Evolutionary conservation across 2,888 invertebrate species (phyloP).

Genomic region (Cataglyphis rosenhaueri): DNA sequence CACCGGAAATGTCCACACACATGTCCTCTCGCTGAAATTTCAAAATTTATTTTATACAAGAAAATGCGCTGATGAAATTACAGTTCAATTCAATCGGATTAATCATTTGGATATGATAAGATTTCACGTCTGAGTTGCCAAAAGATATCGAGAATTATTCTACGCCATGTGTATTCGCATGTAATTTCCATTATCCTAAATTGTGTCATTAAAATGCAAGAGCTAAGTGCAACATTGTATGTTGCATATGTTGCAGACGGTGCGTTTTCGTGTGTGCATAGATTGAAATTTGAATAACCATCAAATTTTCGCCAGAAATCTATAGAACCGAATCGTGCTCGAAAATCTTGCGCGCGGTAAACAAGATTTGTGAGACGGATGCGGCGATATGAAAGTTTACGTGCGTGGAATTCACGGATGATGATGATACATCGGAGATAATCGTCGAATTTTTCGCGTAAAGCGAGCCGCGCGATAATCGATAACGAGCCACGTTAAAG

Average conservation of each 20-base stretch:
- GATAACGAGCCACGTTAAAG: slow-evolving; percentile 8
- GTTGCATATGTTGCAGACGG: no score
- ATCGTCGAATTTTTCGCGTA: not conserved
- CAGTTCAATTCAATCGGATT: slow-evolving; percentile 11
- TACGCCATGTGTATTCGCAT: not conserved
- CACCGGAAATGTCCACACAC: not conserved
- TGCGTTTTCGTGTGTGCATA: not conserved
- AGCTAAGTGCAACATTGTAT: not conserved
- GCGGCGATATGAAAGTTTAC: slow-evolving; percentile 6
- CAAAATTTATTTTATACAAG: slow-evolving; percentile 32
- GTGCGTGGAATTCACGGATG: slow-evolving; percentile 17
- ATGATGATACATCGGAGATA: not conserved
- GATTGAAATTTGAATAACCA: slow-evolving; percentile 24
- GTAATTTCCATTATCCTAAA: slow-evolving; percentile 3
- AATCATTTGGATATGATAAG: not conserved
- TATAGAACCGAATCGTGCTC: not conserved
- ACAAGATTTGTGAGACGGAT: slow-evolving; percentile 22
- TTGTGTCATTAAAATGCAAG: slow-evolving; percentile 28
- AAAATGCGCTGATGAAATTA: not conserved
- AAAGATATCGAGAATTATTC: not conserved
- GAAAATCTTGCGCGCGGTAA: slow-evolving; percentile 15
- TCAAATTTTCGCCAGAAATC: not conserved
- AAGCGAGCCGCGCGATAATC: not conserved
- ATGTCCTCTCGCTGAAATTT: slow-evolving; percentile 14
- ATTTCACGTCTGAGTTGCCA: not conserved